phyloP scores from a whole-genome alignment of 2,888 invertebrate species.

The Herminia tarsipennalis region DNA sequence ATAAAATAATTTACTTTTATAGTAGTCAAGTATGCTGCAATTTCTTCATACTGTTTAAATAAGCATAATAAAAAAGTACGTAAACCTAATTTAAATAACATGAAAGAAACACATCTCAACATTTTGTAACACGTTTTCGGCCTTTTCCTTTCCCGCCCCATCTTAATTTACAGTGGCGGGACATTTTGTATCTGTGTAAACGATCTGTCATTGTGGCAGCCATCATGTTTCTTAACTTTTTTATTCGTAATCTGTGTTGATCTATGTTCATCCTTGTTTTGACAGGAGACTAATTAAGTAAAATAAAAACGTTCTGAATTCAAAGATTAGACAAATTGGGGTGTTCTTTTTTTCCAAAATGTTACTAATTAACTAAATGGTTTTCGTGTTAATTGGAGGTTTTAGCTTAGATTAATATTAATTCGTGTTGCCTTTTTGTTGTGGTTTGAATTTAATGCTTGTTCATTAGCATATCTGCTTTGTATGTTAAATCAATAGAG shows the following conservation, averaged over 20 bases:
- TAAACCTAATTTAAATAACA: too few species aligned
- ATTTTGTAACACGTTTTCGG: conserved; percentile 35
- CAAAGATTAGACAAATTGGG: conserved; percentile 32
- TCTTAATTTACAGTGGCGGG: conserved; percentile 60
- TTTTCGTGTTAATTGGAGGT: conserved; percentile 41
- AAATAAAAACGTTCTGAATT: conserved; percentile 42
- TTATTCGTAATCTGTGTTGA: conserved; percentile 61
- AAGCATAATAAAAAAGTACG: conserved; percentile 30
- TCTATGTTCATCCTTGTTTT: conserved; percentile 54
- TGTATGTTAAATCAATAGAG: too few species aligned
- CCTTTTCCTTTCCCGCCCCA: conserved; percentile 34
- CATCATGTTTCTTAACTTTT: conserved; percentile 57
- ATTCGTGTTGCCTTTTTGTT: conserved; percentile 22
- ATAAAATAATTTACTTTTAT: too few species aligned
- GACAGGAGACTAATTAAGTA: conserved; percentile 49
- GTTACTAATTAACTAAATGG: conserved; percentile 42
- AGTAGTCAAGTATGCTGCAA: too few species aligned
- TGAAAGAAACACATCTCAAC: conserved; percentile 26
- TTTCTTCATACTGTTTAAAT: not conserved
- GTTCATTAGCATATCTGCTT: not conserved
- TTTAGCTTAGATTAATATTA: conserved; percentile 34
- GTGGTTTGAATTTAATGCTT: conserved; percentile 13
- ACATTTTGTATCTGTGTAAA: conserved; percentile 77
- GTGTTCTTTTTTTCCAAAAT: conserved; percentile 35
- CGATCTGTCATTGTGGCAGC: conserved; percentile 76